Base-by-base conservation (phyloP, 1,140 invertebrate genomes). In the Cotesia glomerata region DNA sequence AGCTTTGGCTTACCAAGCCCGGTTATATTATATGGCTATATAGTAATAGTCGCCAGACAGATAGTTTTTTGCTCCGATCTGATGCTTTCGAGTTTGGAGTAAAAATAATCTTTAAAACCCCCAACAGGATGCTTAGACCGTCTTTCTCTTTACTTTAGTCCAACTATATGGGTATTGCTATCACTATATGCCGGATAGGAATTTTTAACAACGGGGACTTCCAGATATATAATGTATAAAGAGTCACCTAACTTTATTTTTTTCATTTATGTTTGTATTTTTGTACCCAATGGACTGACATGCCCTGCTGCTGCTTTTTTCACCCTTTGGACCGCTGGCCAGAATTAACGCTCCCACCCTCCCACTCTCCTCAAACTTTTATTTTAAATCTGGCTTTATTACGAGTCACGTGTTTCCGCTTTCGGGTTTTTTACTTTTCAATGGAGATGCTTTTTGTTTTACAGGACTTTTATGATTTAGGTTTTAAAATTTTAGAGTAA, bases 51-150 rank as follows among this genome's bases (percentile, higher is more conserved):
- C 85, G 83, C 84, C 84, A 85, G 84, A 85, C 83, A 85, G 83
- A 85, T 84, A 80, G 39, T 87, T 86, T 87, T 86, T 86, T 86
- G 85, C 82, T 80, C 80, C 80, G 79, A 80, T 45, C 7, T 45
- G 39, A 45, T 45, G 39, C 7, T 45, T 45, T 11, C 7, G 39
- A 45, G 26, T 26, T 26, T 26, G 26, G 26, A 78, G 85, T 87
- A 87, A 87, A 87, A 87, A 87, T 87, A 87, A 86, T 86, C 85
- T 86, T 86, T 86, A 85, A 87, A 87, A 85, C 81, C 86, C 83
- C 85, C 80, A 86, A 86, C 86, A 86, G 85, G 84, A 85, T 86
- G 83, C 82, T 75, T 59, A 32, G 74, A 68, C 45, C 62, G 69
- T 73, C 71, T 63, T 59, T 70, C 52, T 62, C 65, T 64, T 69